These are phyloP conservation scores for Drosophila tani DNA, from an alignment of 1,140 invertebrate species.

Conservation along the genomic window DNA sequence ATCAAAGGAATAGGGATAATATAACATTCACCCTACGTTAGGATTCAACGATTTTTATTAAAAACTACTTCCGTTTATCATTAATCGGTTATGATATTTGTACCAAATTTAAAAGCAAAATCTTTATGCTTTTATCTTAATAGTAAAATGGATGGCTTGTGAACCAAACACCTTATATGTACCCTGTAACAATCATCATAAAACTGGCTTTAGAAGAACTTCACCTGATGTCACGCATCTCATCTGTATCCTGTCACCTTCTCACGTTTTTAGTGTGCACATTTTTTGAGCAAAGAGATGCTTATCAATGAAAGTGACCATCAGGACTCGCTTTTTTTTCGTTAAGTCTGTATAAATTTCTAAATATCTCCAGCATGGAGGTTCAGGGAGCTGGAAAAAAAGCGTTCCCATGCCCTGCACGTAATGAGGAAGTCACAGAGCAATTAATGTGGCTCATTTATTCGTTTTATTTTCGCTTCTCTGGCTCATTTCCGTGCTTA, in stretches of 20 bases:
- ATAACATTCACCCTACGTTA: no score
- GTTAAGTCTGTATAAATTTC: constrained; percentile 10
- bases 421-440: constrained; percentile 67
- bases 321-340: constrained; percentile 27
- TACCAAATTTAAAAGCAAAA: no score
- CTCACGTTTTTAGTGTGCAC: constrained; percentile 4
- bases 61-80: no score
- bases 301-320: constrained; percentile 40
- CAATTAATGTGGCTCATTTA: constrained; percentile 69
- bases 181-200: constrained; percentile 55
- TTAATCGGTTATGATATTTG: no score
- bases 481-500: constrained; percentile 22
- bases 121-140: no score
- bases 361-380: constrained; percentile 2
- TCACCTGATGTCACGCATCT: constrained; percentile 31
- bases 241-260: constrained; percentile 12
- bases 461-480: constrained; percentile 40
- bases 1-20: no score
- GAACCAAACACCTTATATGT: constrained; percentile 18
- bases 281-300: constrained; percentile 16
- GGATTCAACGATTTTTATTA: no score
- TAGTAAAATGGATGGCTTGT: no score
- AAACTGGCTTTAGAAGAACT: constrained; percentile 54
- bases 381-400: constrained; percentile 10
- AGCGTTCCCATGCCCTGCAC: constrained; percentile 44